A percentile compares a stretch with the other conserved stretches of the same genome.
phyloP scores from a whole-genome alignment of 1,140 invertebrate genomes.

The Euschistus heros region DNA sequence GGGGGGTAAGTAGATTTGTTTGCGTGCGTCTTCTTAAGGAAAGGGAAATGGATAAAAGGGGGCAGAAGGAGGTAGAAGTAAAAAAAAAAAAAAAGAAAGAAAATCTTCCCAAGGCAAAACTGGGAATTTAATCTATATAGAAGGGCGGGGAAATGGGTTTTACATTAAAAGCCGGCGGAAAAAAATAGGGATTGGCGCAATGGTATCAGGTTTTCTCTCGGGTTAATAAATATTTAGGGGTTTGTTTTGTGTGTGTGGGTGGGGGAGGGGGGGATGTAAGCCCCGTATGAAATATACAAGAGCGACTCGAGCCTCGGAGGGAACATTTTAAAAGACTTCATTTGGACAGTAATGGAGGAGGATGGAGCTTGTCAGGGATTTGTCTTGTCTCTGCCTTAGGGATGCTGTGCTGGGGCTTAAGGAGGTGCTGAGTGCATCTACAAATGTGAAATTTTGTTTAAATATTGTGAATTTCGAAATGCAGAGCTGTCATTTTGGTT shows the following conservation, averaged over 20 bases:
- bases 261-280: neutral
- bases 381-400: neutral
- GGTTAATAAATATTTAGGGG: conserved; percentile 12
- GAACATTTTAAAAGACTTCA: conserved; percentile 16
- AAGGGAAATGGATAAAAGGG: neutral
- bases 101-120: neutral
- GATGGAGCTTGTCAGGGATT: conserved; percentile 1
- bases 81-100: neutral
- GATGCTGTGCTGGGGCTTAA: neutral
- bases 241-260: neutral
- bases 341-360: conserved; percentile 8
- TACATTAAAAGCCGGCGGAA: conserved; percentile 8
- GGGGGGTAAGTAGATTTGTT: conserved; percentile 10
- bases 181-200: conserved; percentile 7
- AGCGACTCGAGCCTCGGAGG: neutral
- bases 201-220: conserved; percentile 5
- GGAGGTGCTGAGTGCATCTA: neutral
- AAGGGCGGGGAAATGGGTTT: conserved; percentile 6
- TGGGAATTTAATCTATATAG: conserved; percentile 13
- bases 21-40: conserved; percentile 1
- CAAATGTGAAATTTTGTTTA: neutral
- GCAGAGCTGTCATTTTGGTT: no score
- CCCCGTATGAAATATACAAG: conserved; percentile 13
- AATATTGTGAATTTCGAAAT: no score
- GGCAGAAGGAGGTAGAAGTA: neutral